Evolutionary conservation across 2,888 invertebrate genomes (phyloP), one percentile per base, ranked within the genome.

Genomic region (Prosopocoilus inquinatus): DNA sequence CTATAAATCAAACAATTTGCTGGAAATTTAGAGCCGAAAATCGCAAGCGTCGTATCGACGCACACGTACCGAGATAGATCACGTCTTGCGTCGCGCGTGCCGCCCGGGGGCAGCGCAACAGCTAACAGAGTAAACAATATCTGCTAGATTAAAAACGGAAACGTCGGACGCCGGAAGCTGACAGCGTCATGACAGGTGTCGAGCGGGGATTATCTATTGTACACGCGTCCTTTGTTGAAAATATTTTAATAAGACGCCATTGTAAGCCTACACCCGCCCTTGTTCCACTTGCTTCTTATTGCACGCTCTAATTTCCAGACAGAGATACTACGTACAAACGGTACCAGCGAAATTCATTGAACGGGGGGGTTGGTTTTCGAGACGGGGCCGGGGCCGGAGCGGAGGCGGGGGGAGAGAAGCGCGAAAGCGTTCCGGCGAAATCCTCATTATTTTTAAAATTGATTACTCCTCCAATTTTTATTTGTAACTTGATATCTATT

Each of bases 71-170:
- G 52, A 66, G 63, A 65, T 63, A 66, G 69, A 69, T 69, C 69
- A 69, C 70, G 70, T 69, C 63, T 60, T 60, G 63, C 58, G 44
- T 53, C 55, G 63, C 62, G 68, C 67, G 68, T 66, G 66, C 68
- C 59, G 58, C 63, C 65, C 61, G 57, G 59, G 62, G 69, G 63
- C 66, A 60, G 63, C 65, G 69, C 70, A 70, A 70, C 71, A 68
- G 70, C 69, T 68, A 70, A 67, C 67, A 61, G 58, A 38, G 68
- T 67, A 70, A 72, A 73, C 74, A 73, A 74, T 73, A 74, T 73
- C 70, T 67, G 68, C 63, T 70, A 73, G 72, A 74, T 73, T 74
- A 74, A 73, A 73, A 74, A 73, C 71, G 72, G 70, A 73, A 71
- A 71, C 68, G 69, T 69, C 69, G 66, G 67, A 61, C 66, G 67